Evolutionary conservation across 2,888 invertebrate genomes (phyloP).

Genomic region (Pammene fasciana): DNA sequence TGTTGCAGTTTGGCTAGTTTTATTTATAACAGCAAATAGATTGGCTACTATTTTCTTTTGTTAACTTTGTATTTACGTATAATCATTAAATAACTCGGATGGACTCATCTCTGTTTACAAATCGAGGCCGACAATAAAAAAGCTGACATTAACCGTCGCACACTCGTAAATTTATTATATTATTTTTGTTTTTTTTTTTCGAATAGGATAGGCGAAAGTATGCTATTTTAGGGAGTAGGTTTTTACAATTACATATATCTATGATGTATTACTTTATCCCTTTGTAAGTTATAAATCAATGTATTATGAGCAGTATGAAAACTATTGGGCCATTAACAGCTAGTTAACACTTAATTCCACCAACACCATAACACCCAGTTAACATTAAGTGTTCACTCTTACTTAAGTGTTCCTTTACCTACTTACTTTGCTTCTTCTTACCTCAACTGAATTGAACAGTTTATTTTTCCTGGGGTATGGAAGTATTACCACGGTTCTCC

Average conservation of each 20-base stretch:
- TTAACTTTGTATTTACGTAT: conserved; percentile 4
- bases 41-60: not conserved
- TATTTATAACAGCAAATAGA: not conserved
- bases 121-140: conserved; percentile 29
- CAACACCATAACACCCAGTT: too few relatives aligned
- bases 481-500: not conserved
- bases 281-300: too few relatives aligned
- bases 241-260: too few relatives aligned
- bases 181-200: not conserved
- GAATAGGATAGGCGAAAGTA: not conserved
- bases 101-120: conserved; percentile 13
- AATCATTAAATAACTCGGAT: conserved; percentile 30
- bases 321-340: too few relatives aligned
- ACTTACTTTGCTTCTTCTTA: too few relatives aligned
- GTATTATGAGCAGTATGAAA: too few relatives aligned
- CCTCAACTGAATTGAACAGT: too few relatives aligned
- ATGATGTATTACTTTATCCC: too few relatives aligned
- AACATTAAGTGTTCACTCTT: too few relatives aligned
- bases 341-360: too few relatives aligned
- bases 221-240: not conserved
- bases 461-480: too few relatives aligned
- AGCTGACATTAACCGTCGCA: conserved; percentile 14
- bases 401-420: too few relatives aligned
- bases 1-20: not conserved
- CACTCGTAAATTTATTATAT: conserved; percentile 11